A percentile compares a stretch with the other conserved stretches of the same genome.
These are phyloP conservation scores for Calypte anna DNA, from an alignment of 2,113 vertebrate genomes.

Conservation along the genomic window DNA sequence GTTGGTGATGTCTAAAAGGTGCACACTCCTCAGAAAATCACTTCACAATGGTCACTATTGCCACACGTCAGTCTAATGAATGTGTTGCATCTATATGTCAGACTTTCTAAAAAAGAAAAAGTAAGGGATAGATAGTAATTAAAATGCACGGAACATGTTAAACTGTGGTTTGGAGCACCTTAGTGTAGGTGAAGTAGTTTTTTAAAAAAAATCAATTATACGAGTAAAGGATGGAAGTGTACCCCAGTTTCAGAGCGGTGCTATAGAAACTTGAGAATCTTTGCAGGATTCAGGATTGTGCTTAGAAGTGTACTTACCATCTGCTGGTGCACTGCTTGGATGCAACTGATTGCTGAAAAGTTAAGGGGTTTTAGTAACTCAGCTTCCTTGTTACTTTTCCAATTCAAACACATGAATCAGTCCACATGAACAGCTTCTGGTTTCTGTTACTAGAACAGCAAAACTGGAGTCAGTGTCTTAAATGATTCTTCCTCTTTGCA, in stretches of 20 bases:
- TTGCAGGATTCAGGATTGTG: neutral
- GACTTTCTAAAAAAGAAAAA: neutral
- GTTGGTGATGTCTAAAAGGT: neutral
- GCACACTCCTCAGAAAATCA: neutral
- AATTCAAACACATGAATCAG: neutral
- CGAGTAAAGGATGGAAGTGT: neutral
- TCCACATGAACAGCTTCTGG: neutral
- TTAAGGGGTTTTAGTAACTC: neutral
- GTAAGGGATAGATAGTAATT: neutral
- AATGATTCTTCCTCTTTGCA: fast-evolving
- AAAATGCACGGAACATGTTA: neutral
- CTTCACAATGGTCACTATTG: fast-evolving
- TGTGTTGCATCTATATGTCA: neutral
- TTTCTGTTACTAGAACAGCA: neutral
- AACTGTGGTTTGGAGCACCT: neutral
- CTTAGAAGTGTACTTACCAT: neutral
- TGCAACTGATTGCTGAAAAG: neutral
- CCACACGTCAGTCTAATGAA: neutral
- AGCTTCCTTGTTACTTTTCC: neutral
- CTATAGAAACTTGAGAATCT: neutral
- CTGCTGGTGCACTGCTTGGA: neutral
- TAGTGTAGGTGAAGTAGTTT: neutral
- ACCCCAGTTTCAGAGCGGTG: neutral
- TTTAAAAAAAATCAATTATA: neutral
- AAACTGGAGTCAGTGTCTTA: neutral